Evolutionary conservation across 2,113 vertebrate genomes (phyloP), one percentile per base, ranked within the genome.

Genomic region (Bubalus kerabau): DNA sequence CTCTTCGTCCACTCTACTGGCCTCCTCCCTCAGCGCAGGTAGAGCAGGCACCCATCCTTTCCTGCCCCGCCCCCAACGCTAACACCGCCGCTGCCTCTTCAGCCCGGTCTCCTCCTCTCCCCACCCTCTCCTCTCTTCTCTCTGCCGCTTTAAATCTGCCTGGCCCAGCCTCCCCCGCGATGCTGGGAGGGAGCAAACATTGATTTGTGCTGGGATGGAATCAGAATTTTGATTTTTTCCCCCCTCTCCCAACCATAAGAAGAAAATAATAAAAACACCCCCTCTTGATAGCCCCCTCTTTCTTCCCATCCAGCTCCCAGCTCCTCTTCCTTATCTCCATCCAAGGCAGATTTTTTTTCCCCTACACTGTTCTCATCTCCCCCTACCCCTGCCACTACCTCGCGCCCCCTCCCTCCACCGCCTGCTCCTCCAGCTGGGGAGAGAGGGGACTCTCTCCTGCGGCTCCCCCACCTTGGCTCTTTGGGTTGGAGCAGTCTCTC

Each of bases 151-250:
- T 98, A 98, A 98, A 98, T 98, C 98, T 94, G 95, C 94, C 97
- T 96, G 91, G 96, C 98, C 98, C 98, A 90, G 96, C 97, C 98
- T 98, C 94, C 97, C 98, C 97, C 91, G 98, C 97, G 97, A 98
- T 98, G 97, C 98, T 98, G 97, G 96, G 94, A 97, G 97, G 98
- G 98, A 98, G 98, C 97, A 98, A 98, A 98, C 98, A 98, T 98
- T 98, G 98, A 98, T 98, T 98, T 98, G 98, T 97, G 98, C 98
- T 98, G 96, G 96, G 98, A 98, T 98, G 97, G 97, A 98, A 98
- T 98, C 93, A 86, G 97, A 98, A 98, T 98, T 97, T 98, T 98
- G 97, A 98, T 98, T 97, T 98, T 97, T 98, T 92, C 92, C 88
- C 57, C 50, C 80, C 87, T 98, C 96, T 97, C 95, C 97, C 97